Percentiles rank a stretch among this genome's conserved stretches.
Conservation (phyloP, 2,797 vertebrate genomes). For the Catharus ustulatus region DNA sequence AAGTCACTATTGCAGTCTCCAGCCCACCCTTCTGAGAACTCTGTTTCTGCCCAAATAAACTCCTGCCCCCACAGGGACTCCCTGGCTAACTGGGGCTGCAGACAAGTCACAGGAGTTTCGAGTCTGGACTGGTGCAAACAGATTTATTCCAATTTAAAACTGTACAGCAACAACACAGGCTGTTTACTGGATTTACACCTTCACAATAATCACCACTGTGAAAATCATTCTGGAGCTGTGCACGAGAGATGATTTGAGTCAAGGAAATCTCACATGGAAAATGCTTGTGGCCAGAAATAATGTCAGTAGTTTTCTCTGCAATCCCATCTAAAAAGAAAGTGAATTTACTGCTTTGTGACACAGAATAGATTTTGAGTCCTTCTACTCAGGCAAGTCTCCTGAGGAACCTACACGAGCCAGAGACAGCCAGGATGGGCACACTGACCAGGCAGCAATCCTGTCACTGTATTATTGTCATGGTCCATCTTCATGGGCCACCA, state of each 20-base stretch:
- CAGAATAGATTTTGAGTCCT: not conserved
- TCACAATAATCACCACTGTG: not conserved
- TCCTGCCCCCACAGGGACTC: not conserved
- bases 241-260: not conserved
- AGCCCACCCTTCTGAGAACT: not conserved
- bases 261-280: not conserved
- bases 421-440: not conserved
- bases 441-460: not conserved
- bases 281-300: not conserved
- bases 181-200: not conserved
- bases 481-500: not conserved
- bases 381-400: not conserved
- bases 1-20: too few relatives aligned
- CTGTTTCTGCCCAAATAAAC: not conserved
- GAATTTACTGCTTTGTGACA: not conserved
- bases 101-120: not conserved
- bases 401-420: not conserved
- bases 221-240: not conserved
- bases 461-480: fast-evolving
- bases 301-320: not conserved
- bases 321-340: not conserved
- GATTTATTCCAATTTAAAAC: not conserved
- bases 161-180: not conserved
- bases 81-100: not conserved
- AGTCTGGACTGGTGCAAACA: not conserved